These are phyloP conservation scores for Nymphicus hollandicus DNA, from an alignment of 2,113 vertebrate species.

Conservation along the genomic window DNA sequence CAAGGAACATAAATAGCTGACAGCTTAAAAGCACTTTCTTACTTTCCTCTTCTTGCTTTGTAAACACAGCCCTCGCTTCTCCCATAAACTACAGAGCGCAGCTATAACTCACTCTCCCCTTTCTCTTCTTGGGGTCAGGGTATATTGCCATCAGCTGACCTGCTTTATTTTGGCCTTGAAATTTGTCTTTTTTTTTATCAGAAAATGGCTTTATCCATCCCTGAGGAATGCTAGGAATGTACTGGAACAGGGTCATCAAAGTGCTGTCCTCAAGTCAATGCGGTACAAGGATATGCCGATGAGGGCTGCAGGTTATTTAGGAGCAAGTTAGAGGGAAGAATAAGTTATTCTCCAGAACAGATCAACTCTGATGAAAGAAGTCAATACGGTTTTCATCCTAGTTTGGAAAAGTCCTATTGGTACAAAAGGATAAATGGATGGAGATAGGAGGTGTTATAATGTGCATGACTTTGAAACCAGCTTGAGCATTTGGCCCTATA, in stretches of 20 bases:
- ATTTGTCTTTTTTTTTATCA: background rate
- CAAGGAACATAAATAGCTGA: conserved; percentile 12
- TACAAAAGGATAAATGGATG: background rate
- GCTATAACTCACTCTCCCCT: background rate
- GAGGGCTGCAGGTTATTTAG: background rate
- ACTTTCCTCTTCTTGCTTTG: background rate
- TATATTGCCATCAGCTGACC: background rate
- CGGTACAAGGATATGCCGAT: fast-evolving
- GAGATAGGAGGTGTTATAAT: background rate
- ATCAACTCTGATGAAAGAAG: background rate
- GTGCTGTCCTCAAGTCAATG: background rate
- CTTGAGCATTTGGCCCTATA: background rate
- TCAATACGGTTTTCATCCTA: background rate
- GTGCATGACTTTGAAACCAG: background rate
- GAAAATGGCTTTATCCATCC: background rate
- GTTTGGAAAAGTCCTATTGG: background rate
- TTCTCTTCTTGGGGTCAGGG: background rate
- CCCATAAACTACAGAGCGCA: background rate
- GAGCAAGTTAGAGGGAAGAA: background rate
- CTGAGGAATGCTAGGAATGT: background rate
- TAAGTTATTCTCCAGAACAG: background rate
- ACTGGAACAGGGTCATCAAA: background rate
- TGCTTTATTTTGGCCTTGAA: background rate
- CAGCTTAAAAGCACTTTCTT: conserved; percentile 48
- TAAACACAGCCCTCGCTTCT: conserved; percentile 31